Base-by-base conservation (phyloP, 2,113 vertebrate species). In the Gobius niger region DNA sequence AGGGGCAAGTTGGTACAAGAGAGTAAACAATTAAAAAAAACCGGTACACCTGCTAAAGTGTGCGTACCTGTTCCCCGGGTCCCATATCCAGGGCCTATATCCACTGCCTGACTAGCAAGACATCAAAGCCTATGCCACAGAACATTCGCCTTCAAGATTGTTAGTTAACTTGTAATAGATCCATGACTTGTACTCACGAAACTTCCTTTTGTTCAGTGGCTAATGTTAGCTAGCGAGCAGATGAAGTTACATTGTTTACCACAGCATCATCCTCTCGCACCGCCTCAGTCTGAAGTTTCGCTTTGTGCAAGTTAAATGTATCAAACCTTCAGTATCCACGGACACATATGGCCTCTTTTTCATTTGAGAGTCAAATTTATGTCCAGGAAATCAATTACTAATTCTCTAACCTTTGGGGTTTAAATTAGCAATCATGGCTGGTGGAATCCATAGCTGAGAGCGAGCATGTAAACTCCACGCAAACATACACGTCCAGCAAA, bases 381-480 rank as follows among this genome's bases (percentile, higher is more conserved):
- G 84, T 70, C 75, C 83, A 75, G 44, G 66, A 76, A 87, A 88
- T 87, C 85, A 90, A 92, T 89, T 90, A 89, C 78, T 87, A 81
- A 24, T 80, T 87, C 83, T 79, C 89, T 87, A 92, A 91, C 89
- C 91, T 91, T 89, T 91, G 87, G 90, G 89, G 86, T 91, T 91
- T 91, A 92, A 89, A 92, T 92, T 90, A 91, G 89, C 90, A 91
- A 93, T 93, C 91, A 93, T 92, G 93, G 92, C 93, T 93, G 91
- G 87, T 92, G 85, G 86, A 78, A 85, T 92, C 89, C 86, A 92
- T 93, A 7, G 47, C 47, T 13, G 54, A 40, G 83, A 80, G 63
- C 56, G 77, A 78, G 46, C 60, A 10, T 9, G 85, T 87, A 7
- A 88, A 81, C 0, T 1, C 57, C 16, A 47, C 67, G 34, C 65